Evolutionary conservation across 2,797 vertebrate species (phyloP), one percentile per base, ranked within the genome.

Genomic region (Telmatherina bonti): DNA sequence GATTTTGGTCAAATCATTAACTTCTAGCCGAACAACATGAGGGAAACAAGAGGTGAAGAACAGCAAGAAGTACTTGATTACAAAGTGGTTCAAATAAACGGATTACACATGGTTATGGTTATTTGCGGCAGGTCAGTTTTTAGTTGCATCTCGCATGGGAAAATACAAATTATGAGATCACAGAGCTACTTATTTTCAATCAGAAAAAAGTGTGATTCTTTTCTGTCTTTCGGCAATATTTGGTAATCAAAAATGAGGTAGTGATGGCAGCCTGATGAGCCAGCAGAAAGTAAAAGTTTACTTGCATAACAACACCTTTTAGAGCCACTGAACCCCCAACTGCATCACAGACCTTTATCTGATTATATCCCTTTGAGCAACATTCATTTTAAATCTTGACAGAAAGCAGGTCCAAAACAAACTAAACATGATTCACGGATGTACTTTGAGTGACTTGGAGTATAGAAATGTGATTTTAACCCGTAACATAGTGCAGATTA

Each of bases 301-400:
- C 72, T 68, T 52, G 55, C 71, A 84, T 84, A 84, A 87, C 31
- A 72, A 64, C 57, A 30, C 53, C 27, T 24, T 8, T 78, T 43
- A 69, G 15, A 11, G 73, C 24, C 35, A 27, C 6, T n/a, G 62
- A 85, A 71, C n/a, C 59, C 60, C 67, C 73, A 57, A 67, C 69
- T 62, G 57, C 41, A 53, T 52, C 6, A n/a, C 9, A 7, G 16
- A 10, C 18, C 18, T 45, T 20, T 20, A 45, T n/a, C 43, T n/a
- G 41, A 77, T 89, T 72, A 49, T 20, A 56, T 84, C 69, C 67
- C 12, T 52, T 57, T 43, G 51, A 58, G 78, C 47, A 63, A 49
- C 10, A 1, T 2, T 29, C 5, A 27, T 67, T 79, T 74, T 12
- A 60, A 1, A 12, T 20, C 7, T 13, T 67, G 67, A 85, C 52